Evolutionary conservation across 2,888 invertebrate species (phyloP).

Genomic region (Panorpa germanica): DNA sequence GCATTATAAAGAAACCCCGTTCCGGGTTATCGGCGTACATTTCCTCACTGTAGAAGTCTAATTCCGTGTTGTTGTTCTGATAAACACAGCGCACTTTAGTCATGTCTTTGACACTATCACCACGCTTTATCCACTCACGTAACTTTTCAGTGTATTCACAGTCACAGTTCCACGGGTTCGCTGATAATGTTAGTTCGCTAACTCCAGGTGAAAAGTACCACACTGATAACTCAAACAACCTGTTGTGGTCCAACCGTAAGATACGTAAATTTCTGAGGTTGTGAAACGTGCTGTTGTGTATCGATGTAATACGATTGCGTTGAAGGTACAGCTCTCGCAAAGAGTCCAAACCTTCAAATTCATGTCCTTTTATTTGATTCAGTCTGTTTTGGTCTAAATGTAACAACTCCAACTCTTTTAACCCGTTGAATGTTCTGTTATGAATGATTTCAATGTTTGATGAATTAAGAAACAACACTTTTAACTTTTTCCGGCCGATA

Average conservation of each 20-base stretch:
- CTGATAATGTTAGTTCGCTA: constrained; percentile 43
- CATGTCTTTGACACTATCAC: constrained; percentile 43
- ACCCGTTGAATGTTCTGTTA: constrained; percentile 70
- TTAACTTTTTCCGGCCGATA: constrained; percentile 63
- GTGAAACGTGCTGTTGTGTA: constrained; percentile 53
- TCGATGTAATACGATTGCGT: constrained; percentile 46
- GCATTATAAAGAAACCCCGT: constrained; percentile 36
- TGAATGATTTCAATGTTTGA: constrained; percentile 62
- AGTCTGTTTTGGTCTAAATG: constrained; percentile 60
- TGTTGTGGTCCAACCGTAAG: constrained; percentile 52
- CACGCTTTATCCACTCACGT: constrained; percentile 54
- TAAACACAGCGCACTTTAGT: constrained; percentile 46
- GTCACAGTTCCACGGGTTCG: constrained; percentile 69
- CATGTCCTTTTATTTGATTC: constrained; percentile 50
- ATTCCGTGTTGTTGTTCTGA: constrained; percentile 34
- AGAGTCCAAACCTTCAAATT: constrained; percentile 59
- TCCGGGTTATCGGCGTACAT: constrained; percentile 34
- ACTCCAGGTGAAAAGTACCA: constrained; percentile 49
- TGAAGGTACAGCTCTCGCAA: constrained; percentile 54
- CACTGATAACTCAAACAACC: constrained; percentile 44
- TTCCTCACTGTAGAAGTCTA: constrained; percentile 35
- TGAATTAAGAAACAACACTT: constrained; percentile 55
- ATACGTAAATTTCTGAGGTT: constrained; percentile 42
- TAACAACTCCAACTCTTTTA: constrained; percentile 52
- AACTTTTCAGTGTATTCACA: constrained; percentile 60